Conservation (phyloP, 2,797 vertebrate genomes). For the Botia kubotai region DNA sequence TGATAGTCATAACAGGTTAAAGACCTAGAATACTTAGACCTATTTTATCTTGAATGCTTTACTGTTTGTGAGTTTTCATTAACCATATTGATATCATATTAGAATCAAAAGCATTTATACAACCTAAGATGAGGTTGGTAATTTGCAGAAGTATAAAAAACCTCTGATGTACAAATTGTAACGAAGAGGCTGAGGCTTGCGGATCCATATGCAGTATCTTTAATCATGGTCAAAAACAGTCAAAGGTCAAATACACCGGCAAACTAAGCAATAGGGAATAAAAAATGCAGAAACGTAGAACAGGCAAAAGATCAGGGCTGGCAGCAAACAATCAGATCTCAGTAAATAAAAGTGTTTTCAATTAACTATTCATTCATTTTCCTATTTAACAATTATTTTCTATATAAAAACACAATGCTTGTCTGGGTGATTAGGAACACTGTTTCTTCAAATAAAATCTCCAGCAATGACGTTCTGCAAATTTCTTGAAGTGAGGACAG, state of each 20-base stretch:
- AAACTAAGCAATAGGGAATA: too few species aligned
- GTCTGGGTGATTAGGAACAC: background rate
- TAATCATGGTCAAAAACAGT: too few species aligned
- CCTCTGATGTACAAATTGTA: background rate
- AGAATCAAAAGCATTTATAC: background rate
- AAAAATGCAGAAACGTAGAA: too few species aligned
- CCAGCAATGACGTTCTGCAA: background rate
- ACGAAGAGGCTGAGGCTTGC: too few species aligned
- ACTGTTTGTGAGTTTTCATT: background rate
- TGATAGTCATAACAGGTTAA: background rate
- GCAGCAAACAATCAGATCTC: background rate
- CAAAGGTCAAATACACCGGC: too few species aligned
- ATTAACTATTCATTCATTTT: background rate
- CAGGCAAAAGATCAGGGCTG: too few species aligned
- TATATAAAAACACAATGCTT: background rate
- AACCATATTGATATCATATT: constrained; percentile 14
- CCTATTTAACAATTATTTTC: background rate
- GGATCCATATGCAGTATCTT: too few species aligned
- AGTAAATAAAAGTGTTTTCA: background rate
- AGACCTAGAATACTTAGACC: background rate
- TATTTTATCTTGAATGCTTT: background rate
- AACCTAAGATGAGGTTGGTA: background rate
- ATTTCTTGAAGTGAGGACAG: background rate
- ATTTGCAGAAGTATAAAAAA: background rate
- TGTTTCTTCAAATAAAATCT: constrained; percentile 3